phyloP scores from a whole-genome alignment of 2,888 invertebrate genomes.

The Onthophagus sagittarius region DNA sequence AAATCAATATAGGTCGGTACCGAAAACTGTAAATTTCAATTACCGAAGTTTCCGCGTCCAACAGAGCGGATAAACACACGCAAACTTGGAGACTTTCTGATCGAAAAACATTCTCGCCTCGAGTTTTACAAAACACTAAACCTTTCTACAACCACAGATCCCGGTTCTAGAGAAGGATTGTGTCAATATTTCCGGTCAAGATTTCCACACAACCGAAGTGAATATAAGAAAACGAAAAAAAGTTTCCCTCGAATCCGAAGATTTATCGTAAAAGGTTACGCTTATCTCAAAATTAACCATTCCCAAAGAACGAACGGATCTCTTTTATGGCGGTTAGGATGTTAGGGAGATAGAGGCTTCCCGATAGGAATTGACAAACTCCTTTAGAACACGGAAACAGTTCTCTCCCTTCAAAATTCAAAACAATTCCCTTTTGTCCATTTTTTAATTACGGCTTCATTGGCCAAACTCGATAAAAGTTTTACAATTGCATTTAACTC shows the following conservation, averaged over 20 bases:
- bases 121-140: background rate
- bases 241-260: background rate
- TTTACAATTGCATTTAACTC: background rate
- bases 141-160: background rate
- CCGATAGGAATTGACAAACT: background rate
- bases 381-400: background rate
- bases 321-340: conserved; percentile 1
- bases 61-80: conserved; percentile 4
- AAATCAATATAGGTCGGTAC: conserved; percentile 8
- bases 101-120: conserved; percentile 19
- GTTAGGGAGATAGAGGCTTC: background rate
- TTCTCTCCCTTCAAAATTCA: background rate
- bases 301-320: conserved; percentile 2
- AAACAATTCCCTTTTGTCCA: background rate
- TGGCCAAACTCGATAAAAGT: background rate
- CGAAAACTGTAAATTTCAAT: conserved; percentile 23
- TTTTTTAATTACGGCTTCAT: background rate
- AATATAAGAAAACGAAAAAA: background rate
- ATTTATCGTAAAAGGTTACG: background rate
- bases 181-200: background rate
- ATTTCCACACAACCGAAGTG: background rate
- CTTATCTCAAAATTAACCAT: conserved; percentile 25
- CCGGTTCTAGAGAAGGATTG: background rate
- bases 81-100: conserved; percentile 5
- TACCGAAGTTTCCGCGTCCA: conserved; percentile 19